phyloP scores from a whole-genome alignment of 2,888 invertebrate species.

The Lithophane semibrunnea region DNA sequence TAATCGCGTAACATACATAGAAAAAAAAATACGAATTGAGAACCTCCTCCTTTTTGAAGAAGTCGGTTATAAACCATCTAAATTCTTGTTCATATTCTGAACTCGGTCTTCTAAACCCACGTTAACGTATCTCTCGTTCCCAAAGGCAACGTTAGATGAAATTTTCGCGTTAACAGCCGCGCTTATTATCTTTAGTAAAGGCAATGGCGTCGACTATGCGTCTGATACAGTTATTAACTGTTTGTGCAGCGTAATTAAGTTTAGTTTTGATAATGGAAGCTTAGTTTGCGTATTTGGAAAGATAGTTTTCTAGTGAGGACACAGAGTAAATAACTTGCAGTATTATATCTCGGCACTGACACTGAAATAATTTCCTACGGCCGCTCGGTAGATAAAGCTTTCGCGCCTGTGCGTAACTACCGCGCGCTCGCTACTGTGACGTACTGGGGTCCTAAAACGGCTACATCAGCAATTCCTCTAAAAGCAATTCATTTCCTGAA shows the following conservation, averaged over 20 bases:
- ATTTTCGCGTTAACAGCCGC: slow-evolving; percentile 3
- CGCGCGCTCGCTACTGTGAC: too few species aligned
- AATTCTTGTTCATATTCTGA: background rate
- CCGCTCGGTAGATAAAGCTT: too few species aligned
- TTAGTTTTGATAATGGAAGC: background rate
- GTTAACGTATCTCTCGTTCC: background rate
- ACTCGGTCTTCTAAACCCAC: background rate
- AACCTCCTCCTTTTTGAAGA: too few species aligned
- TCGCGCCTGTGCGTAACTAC: too few species aligned
- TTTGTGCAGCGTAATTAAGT: slow-evolving; percentile 17
- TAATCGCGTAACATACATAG: too few species aligned
- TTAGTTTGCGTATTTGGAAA: background rate
- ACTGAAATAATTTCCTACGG: too few species aligned
- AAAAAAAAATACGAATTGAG: too few species aligned
- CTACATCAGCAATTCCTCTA: too few species aligned
- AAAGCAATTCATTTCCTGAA: too few species aligned
- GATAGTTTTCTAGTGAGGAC: background rate
- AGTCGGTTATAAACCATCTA: background rate
- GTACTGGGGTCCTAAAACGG: too few species aligned
- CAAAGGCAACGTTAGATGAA: slow-evolving; percentile 5
- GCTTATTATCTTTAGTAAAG: slow-evolving; percentile 23
- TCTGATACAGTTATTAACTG: slow-evolving; percentile 9
- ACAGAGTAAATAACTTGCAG: too few species aligned
- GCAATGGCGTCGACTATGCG: background rate
- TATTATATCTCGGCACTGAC: too few species aligned